These are phyloP conservation scores for Anomalospiza imberbis DNA, from an alignment of 2,797 vertebrate genomes.

Conservation along the genomic window DNA sequence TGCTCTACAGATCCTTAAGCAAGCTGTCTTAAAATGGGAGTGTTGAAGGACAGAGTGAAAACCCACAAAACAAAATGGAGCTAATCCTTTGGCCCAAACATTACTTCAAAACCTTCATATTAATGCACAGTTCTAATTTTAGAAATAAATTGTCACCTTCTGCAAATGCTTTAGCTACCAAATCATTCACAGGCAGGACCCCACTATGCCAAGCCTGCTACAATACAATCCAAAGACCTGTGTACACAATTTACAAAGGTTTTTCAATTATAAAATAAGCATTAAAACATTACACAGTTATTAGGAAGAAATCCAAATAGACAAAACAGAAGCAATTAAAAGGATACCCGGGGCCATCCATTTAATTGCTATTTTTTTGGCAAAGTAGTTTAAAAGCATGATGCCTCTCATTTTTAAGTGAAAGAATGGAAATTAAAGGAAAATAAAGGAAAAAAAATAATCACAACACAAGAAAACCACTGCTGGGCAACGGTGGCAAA, in stretches of 20 bases:
- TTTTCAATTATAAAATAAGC: neutral
- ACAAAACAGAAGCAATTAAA: neutral
- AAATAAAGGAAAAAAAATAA: neutral
- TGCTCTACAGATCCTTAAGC: neutral
- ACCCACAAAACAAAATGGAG: neutral
- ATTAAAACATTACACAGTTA: neutral
- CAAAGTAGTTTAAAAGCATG: neutral
- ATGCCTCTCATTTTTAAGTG: neutral
- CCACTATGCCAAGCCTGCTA: neutral
- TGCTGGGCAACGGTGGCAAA: neutral
- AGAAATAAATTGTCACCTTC: neutral
- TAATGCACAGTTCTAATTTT: neutral
- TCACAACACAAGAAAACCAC: neutral
- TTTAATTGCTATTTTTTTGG: neutral
- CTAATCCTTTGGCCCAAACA: neutral
- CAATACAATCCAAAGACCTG: neutral
- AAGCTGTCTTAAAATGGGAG: neutral
- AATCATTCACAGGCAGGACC: neutral
- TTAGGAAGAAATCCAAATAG: neutral
- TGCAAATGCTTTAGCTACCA: neutral
- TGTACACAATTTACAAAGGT: neutral
- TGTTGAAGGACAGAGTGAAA: neutral
- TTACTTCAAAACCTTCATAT: neutral
- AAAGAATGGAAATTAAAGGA: neutral
- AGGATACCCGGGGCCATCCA: neutral